Base-by-base conservation (phyloP, 2,113 vertebrate genomes). In the Osmerus mordax region DNA sequence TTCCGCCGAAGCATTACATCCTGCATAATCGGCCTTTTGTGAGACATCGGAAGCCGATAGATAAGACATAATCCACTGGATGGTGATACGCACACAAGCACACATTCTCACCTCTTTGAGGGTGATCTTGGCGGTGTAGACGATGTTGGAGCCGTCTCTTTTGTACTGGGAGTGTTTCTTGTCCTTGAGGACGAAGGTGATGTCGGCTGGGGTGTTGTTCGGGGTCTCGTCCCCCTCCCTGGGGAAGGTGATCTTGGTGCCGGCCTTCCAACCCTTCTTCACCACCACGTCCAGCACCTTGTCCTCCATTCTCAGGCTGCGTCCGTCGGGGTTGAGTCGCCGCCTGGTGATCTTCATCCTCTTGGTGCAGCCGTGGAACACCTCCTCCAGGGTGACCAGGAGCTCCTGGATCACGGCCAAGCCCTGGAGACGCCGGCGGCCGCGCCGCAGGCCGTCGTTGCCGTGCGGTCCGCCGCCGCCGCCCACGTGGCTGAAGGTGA, bases 211-310 rank as follows among this genome's bases (percentile, higher is more conserved):
- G 81, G 94, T 93, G 72, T 88, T 95, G 85, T 91, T 92, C 36
- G 94, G 93, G 9, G 93, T 93, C 91, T 98, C 95, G 68, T 97
- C 96, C 0, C 97, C 96, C 88, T 98, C 96, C 71, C 94, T 93
- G 0, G 95, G 97, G 85, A 99, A 99, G 81, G 97, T 99, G 89
- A 98, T 98, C 92, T 93, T 97, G 72, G 97, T 99, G 32, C 97
- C 97, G 29, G 97, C 95, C 79, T 94, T 97, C 97, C 97, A 98
- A 5, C 97, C 97, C 80, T 93, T 97, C 86, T 98, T 96, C 82
- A 99, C 98, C 88, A 98, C 96, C 77, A 98, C 97, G 1, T 96
- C 96, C 28, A 99, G 92, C 86, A 99, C 95, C 87, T 96, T 96
- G 84, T 98, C 96, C 77, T 99, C 96, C 0, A 92, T 91, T 76